Conservation (phyloP, 1,140 invertebrate species). For the Pentalonia nigronervosa region DNA sequence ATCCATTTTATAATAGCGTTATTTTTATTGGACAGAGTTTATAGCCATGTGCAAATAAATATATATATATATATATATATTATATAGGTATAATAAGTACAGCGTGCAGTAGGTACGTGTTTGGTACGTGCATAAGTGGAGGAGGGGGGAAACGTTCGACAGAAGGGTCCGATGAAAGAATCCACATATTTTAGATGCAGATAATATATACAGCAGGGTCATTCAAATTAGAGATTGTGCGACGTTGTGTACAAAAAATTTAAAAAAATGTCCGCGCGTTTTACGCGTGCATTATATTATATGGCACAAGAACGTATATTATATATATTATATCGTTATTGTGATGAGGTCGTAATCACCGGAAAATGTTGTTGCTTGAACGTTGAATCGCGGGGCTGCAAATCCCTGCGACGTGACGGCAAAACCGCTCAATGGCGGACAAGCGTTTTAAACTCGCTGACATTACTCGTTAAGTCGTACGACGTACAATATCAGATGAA, state of each 20-base stretch:
- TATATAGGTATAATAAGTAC: not conserved
- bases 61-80: not conserved
- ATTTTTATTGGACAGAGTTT: slow-evolving; percentile 42
- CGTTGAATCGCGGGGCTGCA: no score
- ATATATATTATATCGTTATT: not conserved
- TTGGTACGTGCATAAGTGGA: not conserved
- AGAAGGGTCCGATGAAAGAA: not conserved
- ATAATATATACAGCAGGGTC: not conserved
- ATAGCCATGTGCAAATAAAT: not conserved
- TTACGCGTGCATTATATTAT: not conserved
- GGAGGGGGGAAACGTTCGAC: not conserved
- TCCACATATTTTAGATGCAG: not conserved
- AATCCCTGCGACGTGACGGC: no score
- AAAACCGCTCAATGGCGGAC: no score
- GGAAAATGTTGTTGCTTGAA: no score
- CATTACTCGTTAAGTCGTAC: no score
- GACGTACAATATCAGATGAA: no score
- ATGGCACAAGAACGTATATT: not conserved
- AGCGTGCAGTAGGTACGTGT: not conserved
- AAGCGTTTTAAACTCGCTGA: no score
- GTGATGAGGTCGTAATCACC: not conserved
- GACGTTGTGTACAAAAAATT: not conserved
- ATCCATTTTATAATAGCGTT: slow-evolving; percentile 32
- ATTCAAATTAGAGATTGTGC: not conserved
- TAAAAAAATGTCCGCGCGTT: not conserved